These are phyloP conservation scores for Halcyon leucocephala DNA, from an alignment of 2,797 vertebrate genomes.

Conservation along the genomic window DNA sequence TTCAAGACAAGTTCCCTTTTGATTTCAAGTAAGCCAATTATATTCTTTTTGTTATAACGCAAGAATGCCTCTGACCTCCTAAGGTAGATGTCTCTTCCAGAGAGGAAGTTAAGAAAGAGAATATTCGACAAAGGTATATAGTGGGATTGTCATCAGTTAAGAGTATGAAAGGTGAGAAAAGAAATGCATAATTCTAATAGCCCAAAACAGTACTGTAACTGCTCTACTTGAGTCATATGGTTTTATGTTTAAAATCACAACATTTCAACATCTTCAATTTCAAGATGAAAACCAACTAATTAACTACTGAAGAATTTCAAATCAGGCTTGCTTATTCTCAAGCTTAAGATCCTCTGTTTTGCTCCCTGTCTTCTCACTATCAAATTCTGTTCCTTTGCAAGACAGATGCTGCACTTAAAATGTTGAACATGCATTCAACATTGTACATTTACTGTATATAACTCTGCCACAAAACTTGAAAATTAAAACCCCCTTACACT, in stretches of 20 bases:
- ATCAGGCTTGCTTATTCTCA: neutral
- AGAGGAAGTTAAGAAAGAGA: neutral
- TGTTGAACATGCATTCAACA: neutral
- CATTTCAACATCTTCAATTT: neutral
- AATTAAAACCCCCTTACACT: neutral
- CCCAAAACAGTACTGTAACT: neutral
- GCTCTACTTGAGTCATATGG: neutral
- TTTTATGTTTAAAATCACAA: neutral
- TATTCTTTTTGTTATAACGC: neutral
- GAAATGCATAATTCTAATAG: neutral
- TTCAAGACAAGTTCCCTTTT: constrained; percentile 22
- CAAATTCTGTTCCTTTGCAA: neutral
- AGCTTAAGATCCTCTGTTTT: neutral
- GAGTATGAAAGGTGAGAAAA: neutral
- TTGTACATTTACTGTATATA: neutral
- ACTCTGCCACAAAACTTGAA: neutral
- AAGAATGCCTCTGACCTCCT: constrained; percentile 33
- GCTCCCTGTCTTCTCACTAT: neutral
- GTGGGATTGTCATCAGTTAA: neutral
- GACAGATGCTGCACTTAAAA: neutral
- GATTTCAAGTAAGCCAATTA: constrained; percentile 46
- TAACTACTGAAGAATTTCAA: neutral
- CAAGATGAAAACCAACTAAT: neutral
- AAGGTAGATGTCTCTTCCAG: neutral
- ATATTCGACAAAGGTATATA: neutral